Conservation (phyloP, 2,113 vertebrate species). For the Cyphomyrus plagiostoma region DNA sequence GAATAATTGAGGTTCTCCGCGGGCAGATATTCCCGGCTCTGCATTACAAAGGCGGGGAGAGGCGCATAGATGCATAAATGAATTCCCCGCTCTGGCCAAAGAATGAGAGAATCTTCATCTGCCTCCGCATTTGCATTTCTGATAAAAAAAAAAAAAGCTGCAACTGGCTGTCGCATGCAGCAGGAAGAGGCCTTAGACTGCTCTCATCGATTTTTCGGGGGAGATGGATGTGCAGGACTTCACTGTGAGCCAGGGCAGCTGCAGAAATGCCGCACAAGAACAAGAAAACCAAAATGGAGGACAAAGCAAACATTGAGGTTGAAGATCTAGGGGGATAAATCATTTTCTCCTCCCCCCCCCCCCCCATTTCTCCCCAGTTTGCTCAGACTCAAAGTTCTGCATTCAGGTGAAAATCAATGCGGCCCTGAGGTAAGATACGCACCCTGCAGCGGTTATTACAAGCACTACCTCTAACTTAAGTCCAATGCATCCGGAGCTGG, state of each 20-base stretch:
- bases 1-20: conserved; percentile 15
- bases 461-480: neutral
- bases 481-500: neutral
- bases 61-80: neutral
- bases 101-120: neutral
- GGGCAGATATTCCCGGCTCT: neutral
- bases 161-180: neutral
- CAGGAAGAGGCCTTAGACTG: neutral
- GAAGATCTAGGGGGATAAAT: neutral
- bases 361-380: neutral
- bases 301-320: neutral
- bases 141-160: neutral
- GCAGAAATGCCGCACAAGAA: neutral
- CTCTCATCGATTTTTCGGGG: neutral
- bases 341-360: too few species aligned
- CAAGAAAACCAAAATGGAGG: neutral
- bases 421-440: neutral
- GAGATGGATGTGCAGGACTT: neutral
- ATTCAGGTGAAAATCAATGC: neutral
- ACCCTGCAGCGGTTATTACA: neutral
- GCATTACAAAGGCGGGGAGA: neutral
- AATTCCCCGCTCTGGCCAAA: neutral
- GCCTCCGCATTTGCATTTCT: neutral
- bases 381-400: neutral
- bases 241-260: neutral